Evolutionary conservation across 1,140 invertebrate species (phyloP), one percentile per base, ranked within the genome.

Genomic region (Hyposmocoma kahamanoa): DNA sequence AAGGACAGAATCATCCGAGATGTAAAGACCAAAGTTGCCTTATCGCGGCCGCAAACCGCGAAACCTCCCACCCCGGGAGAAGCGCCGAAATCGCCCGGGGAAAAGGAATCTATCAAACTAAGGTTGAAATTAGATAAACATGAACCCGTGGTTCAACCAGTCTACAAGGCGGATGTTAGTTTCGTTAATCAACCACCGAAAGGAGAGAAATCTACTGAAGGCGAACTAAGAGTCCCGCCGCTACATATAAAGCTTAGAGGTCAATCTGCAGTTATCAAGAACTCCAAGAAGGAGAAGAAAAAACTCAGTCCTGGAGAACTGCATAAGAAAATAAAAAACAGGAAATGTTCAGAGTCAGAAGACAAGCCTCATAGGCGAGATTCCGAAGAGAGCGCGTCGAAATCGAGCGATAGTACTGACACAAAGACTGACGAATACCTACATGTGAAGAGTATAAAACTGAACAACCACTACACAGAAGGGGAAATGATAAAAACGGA

Each of bases 191-290:
- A 83, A 45, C 74, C 67, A 45, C 47, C 56, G 20, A 79, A 78
- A 50, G 66, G 62, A 10, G 75, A 78, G 5, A 78, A 81, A 43
- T 52, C 77, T n/a, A 74, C 80, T 1, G 88, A 88, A 1, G 91
- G 91, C 50, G 94, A 96, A 64, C 91, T 93, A 1, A 87, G 94
- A 49, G 95, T 97, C 15, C 95, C 96, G 18, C 95, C 95, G 1
- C 85, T 97, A 64, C 95, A 97, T 71, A 97, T 97, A 63, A 95
- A 94, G 42, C 82, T 97, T 39, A 88, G 95, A 53, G 95, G 95
- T 6, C 87, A 93, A 36, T 93, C 93, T 11, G 93, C 93, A n/a
- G 94, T 97, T 22, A 95, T 97, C 42, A 94, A 94, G 53, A 93
- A 92, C 63, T 91, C 92, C 11, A 92, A 92, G 48, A 93, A 93